Evolutionary conservation across 2,113 vertebrate species (phyloP), one percentile per base, ranked within the genome.

Genomic region (Crotophaga sulcirostris): DNA sequence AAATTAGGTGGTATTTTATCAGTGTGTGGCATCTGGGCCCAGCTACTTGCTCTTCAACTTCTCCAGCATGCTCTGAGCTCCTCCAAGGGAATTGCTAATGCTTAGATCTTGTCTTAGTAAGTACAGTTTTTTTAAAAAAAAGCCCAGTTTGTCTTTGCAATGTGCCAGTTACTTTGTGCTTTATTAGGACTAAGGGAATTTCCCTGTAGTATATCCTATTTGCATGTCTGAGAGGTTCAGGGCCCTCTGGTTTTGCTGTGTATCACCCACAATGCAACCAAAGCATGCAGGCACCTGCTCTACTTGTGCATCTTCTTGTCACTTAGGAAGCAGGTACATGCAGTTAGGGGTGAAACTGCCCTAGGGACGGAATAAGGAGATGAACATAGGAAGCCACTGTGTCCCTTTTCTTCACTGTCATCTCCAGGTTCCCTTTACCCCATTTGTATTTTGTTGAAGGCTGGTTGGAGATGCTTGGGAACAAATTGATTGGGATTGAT

Each of bases 261-360:
- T 51, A 13, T 34, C 20, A 13, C 54, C 64, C 10, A 67, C 16
- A 56, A 18, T 1, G 6, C 12, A 21, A 9, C 38, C 52, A n/a
- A n/a, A 54, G 82, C 34, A 36, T 73, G 40, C 38, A 64, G 74
- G 52, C 31, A 28, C 52, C 36, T 1, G 1, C 44, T 64, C 24
- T 68, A 78, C 34, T 33, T 1, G 28, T 1, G 28, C 4, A 4
- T 20, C 11, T 3, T 62, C 2, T 34, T 40, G 34, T 33, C 2
- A 2, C 17, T 84, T 47, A 25, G 52, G 25, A 38, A 45, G 44
- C 0, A 1, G 8, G 12, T 40, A 33, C 16, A 0, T 20, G 25
- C 33, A 6, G 24, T 45, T 45, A 36, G n/a, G 38, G 29, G 15
- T 70, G 31, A 38, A 52, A 16, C 23, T 16, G 58, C 24, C 34